These are phyloP conservation scores for Apomyelois bistriatella DNA, from an alignment of 2,888 invertebrate genomes.

Conservation along the genomic window DNA sequence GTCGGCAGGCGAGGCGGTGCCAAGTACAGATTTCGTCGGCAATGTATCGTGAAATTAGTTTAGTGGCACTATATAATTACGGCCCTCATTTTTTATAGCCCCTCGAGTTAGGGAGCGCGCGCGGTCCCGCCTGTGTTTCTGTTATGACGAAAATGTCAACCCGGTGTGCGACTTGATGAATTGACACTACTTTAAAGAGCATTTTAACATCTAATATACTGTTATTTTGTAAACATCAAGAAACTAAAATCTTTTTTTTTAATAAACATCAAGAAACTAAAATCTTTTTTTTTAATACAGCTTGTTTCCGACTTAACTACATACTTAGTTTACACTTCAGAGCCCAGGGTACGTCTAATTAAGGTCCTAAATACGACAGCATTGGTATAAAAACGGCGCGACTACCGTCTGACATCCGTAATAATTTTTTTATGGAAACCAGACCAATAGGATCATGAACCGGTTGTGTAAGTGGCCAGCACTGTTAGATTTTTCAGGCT, in stretches of 20 bases:
- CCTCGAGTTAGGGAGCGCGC: conserved; percentile 39
- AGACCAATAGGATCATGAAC: too few species aligned
- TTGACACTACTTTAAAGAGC: conserved; percentile 70
- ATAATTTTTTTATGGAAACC: too few species aligned
- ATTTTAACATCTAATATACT: conserved; percentile 41
- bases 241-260: conserved; percentile 24
- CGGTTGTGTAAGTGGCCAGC: too few species aligned
- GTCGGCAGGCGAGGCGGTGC: conserved; percentile 67
- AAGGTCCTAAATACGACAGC: too few species aligned
- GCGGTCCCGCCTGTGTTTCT: conserved; percentile 37
- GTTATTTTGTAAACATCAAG: conserved; percentile 31
- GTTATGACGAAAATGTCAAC: conserved; percentile 78
- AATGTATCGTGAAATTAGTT: conserved; percentile 81
- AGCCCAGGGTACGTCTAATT: too few species aligned
- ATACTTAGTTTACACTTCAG: too few species aligned
- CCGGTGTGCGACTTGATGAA: conserved; percentile 76
- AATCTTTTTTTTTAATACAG: conserved; percentile 28
- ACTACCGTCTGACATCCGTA: too few species aligned
- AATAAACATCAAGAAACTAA: conserved; percentile 21
- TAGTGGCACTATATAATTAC: conserved; percentile 80
- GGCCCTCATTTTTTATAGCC: conserved; percentile 73
- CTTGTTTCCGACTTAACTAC: too few species aligned
- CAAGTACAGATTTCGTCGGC: conserved; percentile 78
- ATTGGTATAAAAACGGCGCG: too few species aligned
- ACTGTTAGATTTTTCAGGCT: too few species aligned